Evolutionary conservation across 2,797 vertebrate genomes (phyloP), one percentile per base, ranked within the genome.

Genomic region (Yasuhikotakia modesta): DNA sequence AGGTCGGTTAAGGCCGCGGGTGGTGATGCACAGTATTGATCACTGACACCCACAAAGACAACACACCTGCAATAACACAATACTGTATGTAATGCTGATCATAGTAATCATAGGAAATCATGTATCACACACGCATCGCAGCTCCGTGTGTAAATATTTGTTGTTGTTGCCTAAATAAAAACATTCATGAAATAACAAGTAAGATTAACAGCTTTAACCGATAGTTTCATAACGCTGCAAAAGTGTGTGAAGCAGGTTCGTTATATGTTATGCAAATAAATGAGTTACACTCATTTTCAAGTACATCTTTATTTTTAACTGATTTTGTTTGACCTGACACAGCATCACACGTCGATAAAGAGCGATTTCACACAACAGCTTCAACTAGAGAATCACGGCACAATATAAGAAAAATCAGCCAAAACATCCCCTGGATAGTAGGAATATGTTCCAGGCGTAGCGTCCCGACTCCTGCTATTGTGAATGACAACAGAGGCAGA

Each of bases 401-500:
- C 74, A 70, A 32, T 30, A 58, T 0, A 60, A 60, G 24, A 5
- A 24, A 68, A 43, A 69, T 52, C 53, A 76, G 67, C 52, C 57
- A 45, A 57, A 63, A 50, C 63, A 78, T 77, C 30, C 70, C 30
- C 72, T 52, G 16, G 70, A 69, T 43, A 6, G n/a, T 5, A 17
- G 13, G 21, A 79, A 57, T 53, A 16, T n/a, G 22, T 57, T 52
- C 19, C 24, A 13, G 39, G 43, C 69, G 19, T 70, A 52, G 78
- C 52, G 16, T 78, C 45, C 48, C 12, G 52, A 69, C 64, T 66
- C 77, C 72, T 70, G 72, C 76, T 83, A 60, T 45, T 68, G 61
- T 64, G 72, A 69, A 74, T 24, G 52, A 83, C 60, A 27, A 74
- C 70, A 66, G 65, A 21, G 65, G 70, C 57, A 65, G 70, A 77